A percentile compares a stretch with the other conserved stretches of the same genome.
phyloP scores from a whole-genome alignment of 1,140 invertebrate species.

The Nylanderia fulva region DNA sequence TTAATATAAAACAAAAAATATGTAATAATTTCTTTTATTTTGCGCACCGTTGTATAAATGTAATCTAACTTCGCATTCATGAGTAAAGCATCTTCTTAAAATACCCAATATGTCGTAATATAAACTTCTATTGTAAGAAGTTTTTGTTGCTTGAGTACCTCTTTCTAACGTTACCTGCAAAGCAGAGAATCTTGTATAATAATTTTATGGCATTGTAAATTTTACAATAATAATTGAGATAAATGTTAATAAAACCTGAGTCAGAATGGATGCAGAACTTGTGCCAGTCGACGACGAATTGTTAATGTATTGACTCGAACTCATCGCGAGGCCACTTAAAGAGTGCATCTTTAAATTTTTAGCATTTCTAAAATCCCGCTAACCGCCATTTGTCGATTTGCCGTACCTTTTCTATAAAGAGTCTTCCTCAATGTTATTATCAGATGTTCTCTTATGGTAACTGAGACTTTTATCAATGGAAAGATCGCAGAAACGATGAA shows the following conservation, averaged over 20 bases:
- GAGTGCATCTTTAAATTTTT: conserved; percentile 85
- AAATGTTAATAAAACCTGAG: conserved; percentile 75
- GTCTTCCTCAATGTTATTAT: conserved; percentile 87
- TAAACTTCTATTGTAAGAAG: conserved; percentile 85
- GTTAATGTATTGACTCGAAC: conserved; percentile 40
- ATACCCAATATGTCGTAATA: conserved; percentile 88
- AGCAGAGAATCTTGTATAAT: neutral
- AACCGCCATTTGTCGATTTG: conserved; percentile 86
- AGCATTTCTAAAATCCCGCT: conserved; percentile 86
- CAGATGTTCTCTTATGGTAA: conserved; percentile 85
- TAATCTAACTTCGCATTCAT: conserved; percentile 87
- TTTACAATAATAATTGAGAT: too few species aligned
- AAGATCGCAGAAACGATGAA: conserved; percentile 85
- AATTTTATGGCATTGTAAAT: neutral
- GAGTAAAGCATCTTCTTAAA: conserved; percentile 87
- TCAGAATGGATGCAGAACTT: conserved; percentile 85
- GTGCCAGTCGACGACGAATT: conserved; percentile 71
- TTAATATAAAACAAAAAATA: neutral
- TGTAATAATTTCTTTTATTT: neutral
- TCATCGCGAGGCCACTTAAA: conserved; percentile 82
- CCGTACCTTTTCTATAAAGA: conserved; percentile 85
- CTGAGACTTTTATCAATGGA: conserved; percentile 84
- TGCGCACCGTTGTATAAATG: conserved; percentile 86
- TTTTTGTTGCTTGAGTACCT: conserved; percentile 53
- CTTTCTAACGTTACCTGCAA: conserved; percentile 79